phyloP scores from a whole-genome alignment of 2,113 vertebrate genomes.

The Heterochromis multidens region DNA sequence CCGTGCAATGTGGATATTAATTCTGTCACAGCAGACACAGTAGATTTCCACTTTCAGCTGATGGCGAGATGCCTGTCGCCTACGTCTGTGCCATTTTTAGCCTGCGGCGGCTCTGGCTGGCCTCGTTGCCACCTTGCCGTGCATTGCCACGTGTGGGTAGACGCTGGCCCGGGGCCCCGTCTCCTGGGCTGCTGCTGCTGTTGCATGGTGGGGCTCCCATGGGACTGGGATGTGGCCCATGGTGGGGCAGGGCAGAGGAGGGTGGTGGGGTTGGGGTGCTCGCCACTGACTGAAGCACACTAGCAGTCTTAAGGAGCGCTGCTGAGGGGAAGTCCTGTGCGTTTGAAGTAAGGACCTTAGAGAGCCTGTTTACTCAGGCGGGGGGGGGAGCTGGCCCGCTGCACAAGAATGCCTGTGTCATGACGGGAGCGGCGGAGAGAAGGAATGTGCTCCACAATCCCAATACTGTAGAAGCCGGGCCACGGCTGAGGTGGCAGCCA shows the following conservation, averaged over 20 bases:
- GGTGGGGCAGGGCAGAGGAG: not conserved
- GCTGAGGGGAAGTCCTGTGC: constrained; percentile 72
- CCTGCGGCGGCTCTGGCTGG: constrained; percentile 35
- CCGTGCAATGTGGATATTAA: not conserved
- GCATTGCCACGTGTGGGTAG: constrained; percentile 48
- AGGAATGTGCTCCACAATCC: constrained; percentile 77
- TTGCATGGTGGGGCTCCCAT: constrained; percentile 22
- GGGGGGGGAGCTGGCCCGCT: not conserved
- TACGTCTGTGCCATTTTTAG: constrained; percentile 58
- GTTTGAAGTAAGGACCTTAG: constrained; percentile 77
- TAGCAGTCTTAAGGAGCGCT: constrained; percentile 58
- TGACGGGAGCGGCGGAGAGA: constrained; percentile 49
- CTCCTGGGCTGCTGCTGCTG: constrained; percentile 10
- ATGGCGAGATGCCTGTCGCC: constrained; percentile 41
- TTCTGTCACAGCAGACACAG: constrained; percentile 25
- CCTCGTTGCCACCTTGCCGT: constrained; percentile 42
- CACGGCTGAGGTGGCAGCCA: constrained; percentile 60
- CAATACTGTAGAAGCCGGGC: constrained; percentile 70
- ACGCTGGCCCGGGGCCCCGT: constrained; percentile 7
- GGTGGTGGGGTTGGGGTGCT: not conserved
- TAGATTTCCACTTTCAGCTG: constrained; percentile 57
- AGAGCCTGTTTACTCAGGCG: constrained; percentile 70
- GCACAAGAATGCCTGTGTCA: constrained; percentile 77
- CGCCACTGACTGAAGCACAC: constrained; percentile 55
- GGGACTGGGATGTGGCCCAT: constrained; percentile 21